Evolutionary conservation across 2,113 vertebrate species (phyloP), one percentile per base, ranked within the genome.

Genomic region (Psettodes erumei): DNA sequence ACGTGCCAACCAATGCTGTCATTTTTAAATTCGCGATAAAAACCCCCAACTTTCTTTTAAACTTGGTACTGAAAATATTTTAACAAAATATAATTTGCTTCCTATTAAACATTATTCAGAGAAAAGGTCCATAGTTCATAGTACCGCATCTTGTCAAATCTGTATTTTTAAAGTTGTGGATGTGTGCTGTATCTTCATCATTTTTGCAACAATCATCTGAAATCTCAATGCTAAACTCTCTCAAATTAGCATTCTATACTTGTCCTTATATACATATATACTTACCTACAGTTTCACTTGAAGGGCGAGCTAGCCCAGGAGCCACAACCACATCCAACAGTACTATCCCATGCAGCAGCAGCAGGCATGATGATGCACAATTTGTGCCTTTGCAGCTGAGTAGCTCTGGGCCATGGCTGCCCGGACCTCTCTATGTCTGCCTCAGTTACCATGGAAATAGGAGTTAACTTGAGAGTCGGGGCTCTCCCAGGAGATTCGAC

Each of bases 371-470:
- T 81, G 71, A 75, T 65, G 86, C 73, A 50, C 71, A 79, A 78
- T 86, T 77, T 86, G 75, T 75, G 81, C 61, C 56, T 86, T 75
- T 81, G 69, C 81, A 81, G 65, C 75, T 25, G 70, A 85, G 84
- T 28, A 64, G 72, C 85, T 88, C 38, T 27, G 72, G 81, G 84
- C 67, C 85, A 74, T 0, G 38, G 63, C 77, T 75, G 74, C 69
- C 28, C 85, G 85, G 88, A 83, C 83, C 75, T 68, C 62, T 84
- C 67, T 68, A 4, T 42, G 70, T 76, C 82, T 83, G 88, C 67
- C 78, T 86, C 86, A 43, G 89, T 93, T 90, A 87, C 91, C 89
- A 92, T 91, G 91, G 92, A 86, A 88, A 92, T 92, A 55, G 72
- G 82, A 87, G 86, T 86, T 88, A 86, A 88, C 77, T 82, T 88